A percentile compares a stretch with the other conserved stretches of the same genome.
These are phyloP conservation scores for Gibbula magus DNA, from an alignment of 2,888 invertebrate genomes.

Conservation along the genomic window DNA sequence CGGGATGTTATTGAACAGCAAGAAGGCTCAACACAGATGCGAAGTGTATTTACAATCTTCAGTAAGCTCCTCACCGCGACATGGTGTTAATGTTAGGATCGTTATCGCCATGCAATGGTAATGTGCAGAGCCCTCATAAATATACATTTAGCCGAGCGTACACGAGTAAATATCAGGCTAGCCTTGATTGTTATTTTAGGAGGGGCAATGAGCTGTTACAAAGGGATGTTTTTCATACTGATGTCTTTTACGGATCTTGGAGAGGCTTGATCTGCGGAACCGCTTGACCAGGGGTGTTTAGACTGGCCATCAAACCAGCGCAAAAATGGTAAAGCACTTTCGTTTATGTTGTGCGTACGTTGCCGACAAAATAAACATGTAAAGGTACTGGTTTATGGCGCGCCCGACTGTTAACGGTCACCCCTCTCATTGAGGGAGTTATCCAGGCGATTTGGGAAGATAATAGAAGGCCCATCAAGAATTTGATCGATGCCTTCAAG, in stretches of 20 bases:
- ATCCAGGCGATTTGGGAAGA: background rate
- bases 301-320: background rate
- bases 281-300: background rate
- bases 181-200: constrained; percentile 17
- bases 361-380: constrained; percentile 19
- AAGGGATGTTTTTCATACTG: constrained; percentile 3
- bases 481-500: constrained; percentile 14
- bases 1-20: too few relatives aligned
- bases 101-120: background rate
- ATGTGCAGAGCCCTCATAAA: background rate
- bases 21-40: too few relatives aligned
- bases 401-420: background rate
- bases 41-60: too few relatives aligned
- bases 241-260: background rate
- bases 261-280: background rate
- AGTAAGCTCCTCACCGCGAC: background rate
- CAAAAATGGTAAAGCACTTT: constrained; percentile 16
- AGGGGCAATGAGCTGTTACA: constrained; percentile 14
- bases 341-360: constrained; percentile 20
- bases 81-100: constrained; percentile 12
- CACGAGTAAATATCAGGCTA: constrained; percentile 9
- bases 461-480: constrained; percentile 7
- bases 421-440: background rate
- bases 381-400: background rate
- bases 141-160: constrained; percentile 17